Percentiles rank a stretch among this genome's conserved stretches.
Conservation (phyloP, 1,140 invertebrate species). For the Chrysoperla carnea region DNA sequence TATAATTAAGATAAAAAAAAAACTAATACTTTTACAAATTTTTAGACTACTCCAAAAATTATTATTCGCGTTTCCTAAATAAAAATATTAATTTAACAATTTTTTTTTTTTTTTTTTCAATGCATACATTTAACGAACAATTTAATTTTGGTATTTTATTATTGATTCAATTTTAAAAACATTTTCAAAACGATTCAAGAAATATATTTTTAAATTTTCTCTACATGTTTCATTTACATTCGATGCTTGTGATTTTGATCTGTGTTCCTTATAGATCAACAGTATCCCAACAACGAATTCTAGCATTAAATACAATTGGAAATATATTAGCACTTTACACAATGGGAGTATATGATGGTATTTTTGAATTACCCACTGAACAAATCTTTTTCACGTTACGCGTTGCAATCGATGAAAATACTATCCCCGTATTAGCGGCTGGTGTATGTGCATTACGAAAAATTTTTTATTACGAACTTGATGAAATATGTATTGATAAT, state of each 20-base stretch:
- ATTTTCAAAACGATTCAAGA: too few relatives aligned
- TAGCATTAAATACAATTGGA: slow-evolving; percentile 58
- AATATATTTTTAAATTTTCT: background rate
- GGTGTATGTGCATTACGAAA: slow-evolving; percentile 52
- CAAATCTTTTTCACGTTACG: slow-evolving; percentile 64
- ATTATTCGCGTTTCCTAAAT: too few relatives aligned
- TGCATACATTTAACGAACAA: too few relatives aligned
- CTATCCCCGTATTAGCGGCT: slow-evolving; percentile 49
- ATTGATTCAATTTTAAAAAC: too few relatives aligned
- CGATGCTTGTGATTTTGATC: too few relatives aligned
- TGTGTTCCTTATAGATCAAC: slow-evolving; percentile 30
- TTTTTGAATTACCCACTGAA: slow-evolving; percentile 39
- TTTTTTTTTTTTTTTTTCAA: too few relatives aligned
- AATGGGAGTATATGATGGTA: slow-evolving; percentile 48
- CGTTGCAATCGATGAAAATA: slow-evolving; percentile 70
- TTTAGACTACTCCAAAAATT: too few relatives aligned
- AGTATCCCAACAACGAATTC: slow-evolving; percentile 57
- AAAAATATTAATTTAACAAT: too few relatives aligned
- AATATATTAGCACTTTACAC: slow-evolving; percentile 60
- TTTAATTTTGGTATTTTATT: too few relatives aligned
- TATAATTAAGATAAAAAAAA: too few relatives aligned
- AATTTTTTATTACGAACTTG: slow-evolving; percentile 53
- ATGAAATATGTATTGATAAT: slow-evolving; percentile 57
- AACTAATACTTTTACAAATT: too few relatives aligned
- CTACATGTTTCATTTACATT: background rate